Conservation (phyloP, 2,888 invertebrate genomes). For the Caenorhabditis zanzibari region DNA sequence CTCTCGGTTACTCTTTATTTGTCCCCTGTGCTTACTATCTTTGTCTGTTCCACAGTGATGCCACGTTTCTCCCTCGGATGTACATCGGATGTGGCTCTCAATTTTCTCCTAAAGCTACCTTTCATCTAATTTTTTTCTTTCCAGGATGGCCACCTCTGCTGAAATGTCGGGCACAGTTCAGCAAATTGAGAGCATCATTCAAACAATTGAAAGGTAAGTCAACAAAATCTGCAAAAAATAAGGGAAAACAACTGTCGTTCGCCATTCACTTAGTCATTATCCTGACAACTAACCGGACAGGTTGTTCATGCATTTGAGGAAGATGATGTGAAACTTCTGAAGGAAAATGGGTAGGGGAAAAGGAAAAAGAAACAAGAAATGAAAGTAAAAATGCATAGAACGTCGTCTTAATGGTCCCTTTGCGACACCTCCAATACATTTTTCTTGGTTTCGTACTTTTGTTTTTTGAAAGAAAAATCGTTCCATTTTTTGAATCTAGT, state of each 20-base stretch:
- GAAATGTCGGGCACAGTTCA: conserved; percentile 67
- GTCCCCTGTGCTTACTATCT: conserved; percentile 59
- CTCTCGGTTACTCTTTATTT: conserved; percentile 47
- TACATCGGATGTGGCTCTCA: conserved; percentile 32
- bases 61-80: conserved; percentile 54
- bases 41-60: conserved; percentile 49
- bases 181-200: conserved; percentile 64
- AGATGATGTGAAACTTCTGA: conserved; percentile 26
- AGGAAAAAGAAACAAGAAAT: not conserved
- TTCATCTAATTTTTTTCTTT: conserved; percentile 20
- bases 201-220: conserved; percentile 66
- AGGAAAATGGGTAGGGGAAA: conserved; percentile 9
- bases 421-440: conserved; percentile 47
- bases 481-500: no score
- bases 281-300: conserved; percentile 44
- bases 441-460: conserved; percentile 10
- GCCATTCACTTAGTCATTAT: conserved; percentile 44
- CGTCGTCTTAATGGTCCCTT: conserved; percentile 46
- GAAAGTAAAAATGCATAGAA: conserved; percentile 49
- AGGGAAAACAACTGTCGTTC: conserved; percentile 22
- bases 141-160: conserved; percentile 63
- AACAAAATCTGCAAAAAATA: conserved; percentile 3
- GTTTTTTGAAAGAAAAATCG: not conserved
- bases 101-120: not conserved
- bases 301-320: conserved; percentile 31